Evolutionary conservation across 2,888 invertebrate genomes (phyloP).

Genomic region (Rhingia campestris): DNA sequence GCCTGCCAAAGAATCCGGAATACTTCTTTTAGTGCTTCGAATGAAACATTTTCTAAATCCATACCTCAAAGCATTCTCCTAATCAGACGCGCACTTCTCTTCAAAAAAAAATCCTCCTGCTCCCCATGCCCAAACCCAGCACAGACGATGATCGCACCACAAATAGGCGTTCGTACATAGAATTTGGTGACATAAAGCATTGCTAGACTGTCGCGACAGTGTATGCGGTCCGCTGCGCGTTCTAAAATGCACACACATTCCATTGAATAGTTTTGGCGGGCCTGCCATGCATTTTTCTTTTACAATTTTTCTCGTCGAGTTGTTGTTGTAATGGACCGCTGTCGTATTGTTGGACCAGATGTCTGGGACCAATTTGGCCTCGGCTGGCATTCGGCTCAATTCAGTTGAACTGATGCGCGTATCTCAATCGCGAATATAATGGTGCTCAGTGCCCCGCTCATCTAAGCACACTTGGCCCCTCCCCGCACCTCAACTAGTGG

Average conservation of each 20-base stretch:
- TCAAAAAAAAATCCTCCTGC: neutral
- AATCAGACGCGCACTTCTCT: constrained; percentile 43
- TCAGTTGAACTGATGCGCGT: constrained; percentile 73
- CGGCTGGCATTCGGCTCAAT: constrained; percentile 72
- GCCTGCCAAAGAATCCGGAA: constrained; percentile 67
- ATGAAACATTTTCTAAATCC: constrained; percentile 55
- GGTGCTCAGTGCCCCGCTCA: constrained; percentile 25
- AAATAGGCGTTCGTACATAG: constrained; percentile 68
- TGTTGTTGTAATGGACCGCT: constrained; percentile 17
- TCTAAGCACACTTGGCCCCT: constrained; percentile 49
- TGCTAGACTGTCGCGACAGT: constrained; percentile 73
- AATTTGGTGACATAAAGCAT: constrained; percentile 63
- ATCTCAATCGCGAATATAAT: constrained; percentile 60
- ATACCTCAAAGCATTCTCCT: constrained; percentile 68
- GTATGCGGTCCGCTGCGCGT: constrained; percentile 69
- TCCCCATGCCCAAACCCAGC: neutral
- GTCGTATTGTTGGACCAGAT: constrained; percentile 72
- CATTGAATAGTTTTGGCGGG: constrained; percentile 64
- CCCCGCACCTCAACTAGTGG: neutral
- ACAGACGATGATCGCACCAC: constrained; percentile 8
- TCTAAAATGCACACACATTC: constrained; percentile 70
- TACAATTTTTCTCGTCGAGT: neutral
- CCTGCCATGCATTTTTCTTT: constrained; percentile 9
- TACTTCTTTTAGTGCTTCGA: constrained; percentile 41
- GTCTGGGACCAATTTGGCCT: constrained; percentile 73